Evolutionary conservation across 2,113 vertebrate species (phyloP).

Genomic region (Sciurus niger): DNA sequence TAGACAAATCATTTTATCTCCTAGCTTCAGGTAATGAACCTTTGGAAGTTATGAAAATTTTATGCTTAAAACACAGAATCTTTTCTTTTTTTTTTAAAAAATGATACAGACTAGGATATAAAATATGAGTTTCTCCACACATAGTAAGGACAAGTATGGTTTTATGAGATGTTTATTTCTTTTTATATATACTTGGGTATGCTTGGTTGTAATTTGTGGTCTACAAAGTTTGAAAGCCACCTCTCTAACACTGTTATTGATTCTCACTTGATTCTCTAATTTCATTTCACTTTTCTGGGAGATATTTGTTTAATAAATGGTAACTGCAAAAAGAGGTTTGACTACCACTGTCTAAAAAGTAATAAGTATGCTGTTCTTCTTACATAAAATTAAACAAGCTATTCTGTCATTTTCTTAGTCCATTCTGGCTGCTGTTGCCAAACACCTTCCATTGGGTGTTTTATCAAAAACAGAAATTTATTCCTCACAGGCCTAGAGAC

Average conservation of each 20-base stretch:
- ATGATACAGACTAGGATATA: background rate
- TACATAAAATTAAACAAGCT: background rate
- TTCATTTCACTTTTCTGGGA: slow-evolving; percentile 19
- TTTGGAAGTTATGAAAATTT: slow-evolving; percentile 2
- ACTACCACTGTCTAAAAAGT: background rate
- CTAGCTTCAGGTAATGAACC: background rate
- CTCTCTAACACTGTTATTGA: background rate
- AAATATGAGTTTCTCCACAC: background rate
- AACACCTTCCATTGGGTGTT: background rate
- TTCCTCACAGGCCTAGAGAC: background rate
- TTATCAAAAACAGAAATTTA: background rate
- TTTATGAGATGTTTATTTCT: background rate
- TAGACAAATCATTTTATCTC: background rate
- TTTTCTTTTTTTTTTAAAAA: background rate
- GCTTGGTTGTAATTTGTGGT: background rate
- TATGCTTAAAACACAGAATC: background rate
- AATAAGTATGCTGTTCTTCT: background rate
- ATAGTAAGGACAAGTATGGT: background rate
- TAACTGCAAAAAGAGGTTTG: background rate
- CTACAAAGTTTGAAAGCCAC: background rate
- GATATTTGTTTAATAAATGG: slow-evolving; percentile 38
- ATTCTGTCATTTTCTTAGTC: background rate
- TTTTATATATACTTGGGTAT: background rate
- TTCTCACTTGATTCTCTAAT: background rate
- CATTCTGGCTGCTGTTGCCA: background rate